Evolutionary conservation across 1,140 invertebrate genomes (phyloP).

Genomic region (Medauroidea extradentata): DNA sequence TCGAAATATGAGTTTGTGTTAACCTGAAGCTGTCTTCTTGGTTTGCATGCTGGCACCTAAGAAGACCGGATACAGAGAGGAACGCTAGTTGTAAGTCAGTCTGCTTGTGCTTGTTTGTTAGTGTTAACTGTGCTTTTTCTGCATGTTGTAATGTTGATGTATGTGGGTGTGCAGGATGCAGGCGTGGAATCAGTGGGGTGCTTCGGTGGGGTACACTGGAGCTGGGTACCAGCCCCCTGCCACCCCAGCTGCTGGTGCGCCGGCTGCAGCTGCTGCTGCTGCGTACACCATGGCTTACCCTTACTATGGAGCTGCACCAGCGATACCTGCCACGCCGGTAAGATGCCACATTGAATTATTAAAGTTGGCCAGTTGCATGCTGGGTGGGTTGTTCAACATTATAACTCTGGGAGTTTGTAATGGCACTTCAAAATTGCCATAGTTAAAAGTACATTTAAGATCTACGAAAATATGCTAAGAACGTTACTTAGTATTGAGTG

Average conservation of each 20-base stretch:
- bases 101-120: too few relatives aligned
- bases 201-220: not conserved
- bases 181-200: conserved; percentile 16
- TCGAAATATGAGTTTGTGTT: too few relatives aligned
- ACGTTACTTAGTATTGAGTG: not conserved
- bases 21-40: too few relatives aligned
- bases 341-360: too few relatives aligned
- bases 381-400: not conserved
- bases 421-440: too few relatives aligned
- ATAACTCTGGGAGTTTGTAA: not conserved
- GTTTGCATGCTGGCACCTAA: too few relatives aligned
- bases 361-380: not conserved
- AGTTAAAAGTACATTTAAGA: not conserved
- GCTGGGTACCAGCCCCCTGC: not conserved
- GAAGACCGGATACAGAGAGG: too few relatives aligned
- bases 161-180: conserved; percentile 4
- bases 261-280: not conserved
- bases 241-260: not conserved
- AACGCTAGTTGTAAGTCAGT: too few relatives aligned
- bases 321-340: not conserved
- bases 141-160: too few relatives aligned
- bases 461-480: not conserved
- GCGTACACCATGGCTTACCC: conserved; percentile 5
- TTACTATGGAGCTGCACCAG: conserved; percentile 8
- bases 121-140: too few relatives aligned